Evolutionary conservation across 2,797 vertebrate genomes (phyloP).

Genomic region (Loris lydekkerianus): DNA sequence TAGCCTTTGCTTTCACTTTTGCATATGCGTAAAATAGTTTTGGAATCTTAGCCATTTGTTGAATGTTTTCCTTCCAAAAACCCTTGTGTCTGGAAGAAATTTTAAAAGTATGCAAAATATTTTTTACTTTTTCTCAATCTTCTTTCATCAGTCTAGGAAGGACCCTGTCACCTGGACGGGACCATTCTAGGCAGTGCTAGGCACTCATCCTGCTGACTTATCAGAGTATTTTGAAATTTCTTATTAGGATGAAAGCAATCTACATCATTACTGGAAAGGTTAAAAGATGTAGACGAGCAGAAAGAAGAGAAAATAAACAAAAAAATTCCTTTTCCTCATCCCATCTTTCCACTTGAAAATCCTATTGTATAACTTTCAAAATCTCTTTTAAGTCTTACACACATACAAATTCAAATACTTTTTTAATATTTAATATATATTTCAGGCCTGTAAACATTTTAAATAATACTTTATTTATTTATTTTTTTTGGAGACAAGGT

Average conservation of each 20-base stretch:
- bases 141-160: not conserved
- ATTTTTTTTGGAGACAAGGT: not conserved
- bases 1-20: constrained; percentile 38
- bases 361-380: not conserved
- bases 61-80: constrained; percentile 37
- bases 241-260: constrained; percentile 8
- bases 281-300: not conserved
- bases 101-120: constrained; percentile 11
- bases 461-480: not conserved
- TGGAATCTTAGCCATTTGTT: not conserved
- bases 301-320: not conserved
- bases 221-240: not conserved
- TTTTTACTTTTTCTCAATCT: not conserved
- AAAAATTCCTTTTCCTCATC: not conserved
- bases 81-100: not conserved
- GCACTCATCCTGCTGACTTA: not conserved
- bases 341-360: not conserved
- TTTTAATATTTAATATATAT: constrained; percentile 17
- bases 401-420: not conserved
- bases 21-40: not conserved
- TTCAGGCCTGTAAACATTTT: constrained; percentile 2
- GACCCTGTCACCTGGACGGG: not conserved
- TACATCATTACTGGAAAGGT: not conserved
- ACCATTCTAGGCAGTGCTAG: not conserved
- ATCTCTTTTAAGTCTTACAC: not conserved